A percentile compares a stretch with the other conserved stretches of the same genome.
phyloP scores from a whole-genome alignment of 2,797 vertebrate genomes.

The Cetoscarus ocellatus region DNA sequence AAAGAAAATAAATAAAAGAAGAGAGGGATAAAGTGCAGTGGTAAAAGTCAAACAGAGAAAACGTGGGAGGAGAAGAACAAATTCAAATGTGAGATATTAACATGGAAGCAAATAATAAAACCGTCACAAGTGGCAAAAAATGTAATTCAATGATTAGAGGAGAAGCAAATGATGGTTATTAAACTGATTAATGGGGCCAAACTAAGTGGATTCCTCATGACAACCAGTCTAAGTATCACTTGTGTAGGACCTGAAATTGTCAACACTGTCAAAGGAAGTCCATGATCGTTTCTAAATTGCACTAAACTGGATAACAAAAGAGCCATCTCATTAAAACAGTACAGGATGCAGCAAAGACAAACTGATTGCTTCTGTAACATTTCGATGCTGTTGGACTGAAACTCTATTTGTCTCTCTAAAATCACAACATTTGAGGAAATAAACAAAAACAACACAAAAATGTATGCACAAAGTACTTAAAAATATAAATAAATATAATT shows the following conservation, averaged over 20 bases:
- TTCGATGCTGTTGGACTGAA: no score
- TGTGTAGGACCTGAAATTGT: neutral
- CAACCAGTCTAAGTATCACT: neutral
- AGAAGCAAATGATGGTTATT: constrained; percentile 30
- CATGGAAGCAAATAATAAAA: constrained; percentile 55
- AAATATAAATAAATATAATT: no score
- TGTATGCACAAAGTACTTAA: no score
- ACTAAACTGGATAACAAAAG: neutral
- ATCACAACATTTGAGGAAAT: no score
- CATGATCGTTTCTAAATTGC: neutral
- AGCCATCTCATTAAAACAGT: neutral
- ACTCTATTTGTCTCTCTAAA: no score
- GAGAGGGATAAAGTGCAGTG: constrained; percentile 58
- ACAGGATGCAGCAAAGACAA: neutral
- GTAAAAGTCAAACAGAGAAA: constrained; percentile 50
- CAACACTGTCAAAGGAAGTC: constrained; percentile 3
- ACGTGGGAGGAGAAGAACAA: constrained; percentile 39
- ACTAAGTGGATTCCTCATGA: neutral
- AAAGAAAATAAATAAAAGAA: constrained; percentile 16
- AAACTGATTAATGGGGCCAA: constrained; percentile 25
- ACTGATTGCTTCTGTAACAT: no score
- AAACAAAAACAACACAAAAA: no score
- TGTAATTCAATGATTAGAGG: constrained; percentile 27
- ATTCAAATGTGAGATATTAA: constrained; percentile 49
- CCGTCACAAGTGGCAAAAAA: constrained; percentile 28